Percentiles rank a stretch among this genome's conserved stretches.
Evolutionary conservation across 2,888 invertebrate species (phyloP).

Genomic region (Melieria crassipennis): DNA sequence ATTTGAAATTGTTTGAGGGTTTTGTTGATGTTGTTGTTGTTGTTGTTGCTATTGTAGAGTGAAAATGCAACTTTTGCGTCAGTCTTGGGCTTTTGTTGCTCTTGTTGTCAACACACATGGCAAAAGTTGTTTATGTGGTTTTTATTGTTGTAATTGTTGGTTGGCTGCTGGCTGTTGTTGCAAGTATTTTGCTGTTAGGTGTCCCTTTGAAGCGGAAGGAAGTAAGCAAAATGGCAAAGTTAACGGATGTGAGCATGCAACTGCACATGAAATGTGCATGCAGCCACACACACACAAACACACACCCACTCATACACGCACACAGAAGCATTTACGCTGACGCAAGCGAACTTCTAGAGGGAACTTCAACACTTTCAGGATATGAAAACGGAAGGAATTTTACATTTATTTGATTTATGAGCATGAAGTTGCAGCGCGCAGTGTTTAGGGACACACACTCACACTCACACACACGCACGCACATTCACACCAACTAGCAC

Average conservation of each 20-base stretch:
- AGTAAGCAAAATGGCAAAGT: conserved; percentile 60
- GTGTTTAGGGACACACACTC: background rate
- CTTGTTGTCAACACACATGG: background rate
- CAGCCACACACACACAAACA: background rate
- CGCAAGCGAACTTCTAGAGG: background rate
- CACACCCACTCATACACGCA: background rate
- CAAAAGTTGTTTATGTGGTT: background rate
- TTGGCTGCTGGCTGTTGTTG: background rate
- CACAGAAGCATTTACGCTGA: too few species aligned
- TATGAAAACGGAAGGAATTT: conserved; percentile 56
- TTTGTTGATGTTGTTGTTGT: background rate
- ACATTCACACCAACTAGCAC: background rate
- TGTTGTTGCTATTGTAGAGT: background rate
- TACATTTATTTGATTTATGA: conserved; percentile 59
- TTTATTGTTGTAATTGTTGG: conserved; percentile 10
- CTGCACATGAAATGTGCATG: conserved; percentile 37
- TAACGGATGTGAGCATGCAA: conserved; percentile 58
- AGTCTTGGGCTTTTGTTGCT: too few species aligned
- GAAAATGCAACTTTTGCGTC: too few species aligned
- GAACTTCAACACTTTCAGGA: conserved; percentile 40
- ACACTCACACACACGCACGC: background rate
- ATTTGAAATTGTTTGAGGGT: background rate
- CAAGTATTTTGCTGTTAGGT: background rate
- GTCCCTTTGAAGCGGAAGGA: conserved; percentile 55
- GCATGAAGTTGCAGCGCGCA: background rate